phyloP scores from a whole-genome alignment of 2,113 vertebrate species.

The Chascanopsetta lugubris region DNA sequence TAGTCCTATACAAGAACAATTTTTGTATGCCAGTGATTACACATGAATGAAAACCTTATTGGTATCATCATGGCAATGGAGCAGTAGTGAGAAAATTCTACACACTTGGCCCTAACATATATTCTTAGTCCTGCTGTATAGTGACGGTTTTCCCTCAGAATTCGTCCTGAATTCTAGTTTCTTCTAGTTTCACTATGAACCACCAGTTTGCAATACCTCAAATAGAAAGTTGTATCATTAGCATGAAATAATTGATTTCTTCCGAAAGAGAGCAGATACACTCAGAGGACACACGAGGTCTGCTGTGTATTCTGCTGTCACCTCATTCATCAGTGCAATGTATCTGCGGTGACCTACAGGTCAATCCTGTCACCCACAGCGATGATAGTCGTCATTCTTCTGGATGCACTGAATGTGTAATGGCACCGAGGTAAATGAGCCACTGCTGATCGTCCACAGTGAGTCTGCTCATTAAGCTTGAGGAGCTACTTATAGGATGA shows the following conservation, averaged over 20 bases:
- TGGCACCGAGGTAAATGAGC: conserved; percentile 44
- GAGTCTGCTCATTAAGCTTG: conserved; percentile 42
- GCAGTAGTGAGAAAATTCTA: no score
- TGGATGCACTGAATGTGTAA: conserved; percentile 38
- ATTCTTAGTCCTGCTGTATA: no score
- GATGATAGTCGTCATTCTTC: conserved; percentile 12
- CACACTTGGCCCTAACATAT: no score
- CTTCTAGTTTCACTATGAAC: background rate
- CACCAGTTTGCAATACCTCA: background rate
- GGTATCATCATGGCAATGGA: no score
- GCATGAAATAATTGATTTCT: background rate
- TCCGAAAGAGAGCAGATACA: background rate
- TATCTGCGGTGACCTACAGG: background rate
- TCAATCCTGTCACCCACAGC: background rate
- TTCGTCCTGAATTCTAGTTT: background rate
- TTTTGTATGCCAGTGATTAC: no score
- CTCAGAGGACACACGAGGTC: background rate
- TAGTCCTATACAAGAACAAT: no score
- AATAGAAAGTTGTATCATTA: background rate
- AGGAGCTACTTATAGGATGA: conserved; percentile 31
- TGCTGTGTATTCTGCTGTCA: background rate
- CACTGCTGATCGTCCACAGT: conserved; percentile 30
- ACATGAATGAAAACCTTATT: no score
- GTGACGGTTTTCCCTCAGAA: background rate
- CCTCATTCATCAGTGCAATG: background rate